Evolutionary conservation across 2,113 vertebrate species (phyloP).

Genomic region (Melospiza georgiana): DNA sequence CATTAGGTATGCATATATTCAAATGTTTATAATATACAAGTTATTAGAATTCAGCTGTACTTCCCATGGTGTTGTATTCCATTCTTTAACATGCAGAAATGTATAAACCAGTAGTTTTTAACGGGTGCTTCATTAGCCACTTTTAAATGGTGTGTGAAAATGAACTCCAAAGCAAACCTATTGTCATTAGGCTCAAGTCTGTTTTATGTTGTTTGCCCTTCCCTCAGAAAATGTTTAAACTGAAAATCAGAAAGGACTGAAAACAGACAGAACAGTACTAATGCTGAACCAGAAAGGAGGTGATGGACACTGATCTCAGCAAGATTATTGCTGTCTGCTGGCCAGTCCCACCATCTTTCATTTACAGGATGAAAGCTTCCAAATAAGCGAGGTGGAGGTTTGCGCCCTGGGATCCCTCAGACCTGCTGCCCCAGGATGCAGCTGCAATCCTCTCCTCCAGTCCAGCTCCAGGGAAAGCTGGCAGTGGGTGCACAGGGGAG

Average conservation of each 20-base stretch:
- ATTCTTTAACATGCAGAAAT: background rate
- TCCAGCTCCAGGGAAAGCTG: background rate
- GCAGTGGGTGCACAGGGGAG: background rate
- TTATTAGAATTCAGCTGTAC: background rate
- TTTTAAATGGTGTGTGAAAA: background rate
- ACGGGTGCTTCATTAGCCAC: background rate
- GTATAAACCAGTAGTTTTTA: background rate
- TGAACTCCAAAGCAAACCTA: background rate
- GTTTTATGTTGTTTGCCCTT: background rate
- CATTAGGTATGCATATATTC: background rate
- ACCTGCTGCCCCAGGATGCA: background rate
- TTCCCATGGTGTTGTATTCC: background rate
- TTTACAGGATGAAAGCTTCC: background rate
- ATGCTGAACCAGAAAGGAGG: background rate
- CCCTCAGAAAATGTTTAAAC: background rate
- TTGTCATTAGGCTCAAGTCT: background rate
- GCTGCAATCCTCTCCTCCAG: background rate
- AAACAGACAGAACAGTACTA: background rate
- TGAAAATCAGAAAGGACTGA: background rate
- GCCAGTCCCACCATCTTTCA: background rate
- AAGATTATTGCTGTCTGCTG: background rate
- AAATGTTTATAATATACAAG: background rate
- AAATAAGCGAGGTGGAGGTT: background rate
- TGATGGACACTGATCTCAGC: background rate
- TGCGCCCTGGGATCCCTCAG: background rate